Evolutionary conservation across 64 coral and sea anemone species (phyloP).

Genomic region (Orbicella faveolata): DNA sequence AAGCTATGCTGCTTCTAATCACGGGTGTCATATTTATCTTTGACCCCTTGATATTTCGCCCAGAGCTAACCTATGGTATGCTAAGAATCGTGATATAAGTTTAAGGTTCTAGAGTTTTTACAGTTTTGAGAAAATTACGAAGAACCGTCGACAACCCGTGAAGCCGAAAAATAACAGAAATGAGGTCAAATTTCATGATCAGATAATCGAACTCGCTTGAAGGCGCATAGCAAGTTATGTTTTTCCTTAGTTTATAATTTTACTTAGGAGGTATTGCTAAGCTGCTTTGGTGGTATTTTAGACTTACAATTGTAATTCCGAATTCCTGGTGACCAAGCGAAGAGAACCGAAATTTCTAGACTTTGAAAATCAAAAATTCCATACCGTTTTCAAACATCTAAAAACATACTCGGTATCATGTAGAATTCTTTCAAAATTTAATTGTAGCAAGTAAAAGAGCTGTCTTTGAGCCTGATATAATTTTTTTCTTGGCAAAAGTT

Average conservation of each 20-base stretch:
- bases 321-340: conserved; percentile 27
- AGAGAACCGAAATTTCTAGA: conserved; percentile 23
- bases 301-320: conserved; percentile 39
- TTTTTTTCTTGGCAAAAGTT: conserved; percentile 4
- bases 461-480: neutral
- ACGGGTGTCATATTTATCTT: too few species aligned
- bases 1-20: too few species aligned
- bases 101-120: conserved; percentile 27
- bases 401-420: conserved; percentile 17
- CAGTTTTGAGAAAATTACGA: conserved; percentile 32
- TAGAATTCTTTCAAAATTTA: conserved; percentile 21
- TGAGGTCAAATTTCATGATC: conserved; percentile 41
- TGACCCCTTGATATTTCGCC: too few species aligned
- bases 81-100: conserved; percentile 21
- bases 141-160: conserved; percentile 15
- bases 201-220: conserved; percentile 38
- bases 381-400: conserved; percentile 2
- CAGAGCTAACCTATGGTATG: neutral
- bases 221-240: conserved; percentile 29
- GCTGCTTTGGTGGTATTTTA: conserved; percentile 39
- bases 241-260: conserved; percentile 32
- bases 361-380: neutral
- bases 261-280: conserved; percentile 42
- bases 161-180: conserved; percentile 34
- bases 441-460: neutral